phyloP scores from a whole-genome alignment of 2,113 vertebrate genomes.

The Catharus minimus region DNA sequence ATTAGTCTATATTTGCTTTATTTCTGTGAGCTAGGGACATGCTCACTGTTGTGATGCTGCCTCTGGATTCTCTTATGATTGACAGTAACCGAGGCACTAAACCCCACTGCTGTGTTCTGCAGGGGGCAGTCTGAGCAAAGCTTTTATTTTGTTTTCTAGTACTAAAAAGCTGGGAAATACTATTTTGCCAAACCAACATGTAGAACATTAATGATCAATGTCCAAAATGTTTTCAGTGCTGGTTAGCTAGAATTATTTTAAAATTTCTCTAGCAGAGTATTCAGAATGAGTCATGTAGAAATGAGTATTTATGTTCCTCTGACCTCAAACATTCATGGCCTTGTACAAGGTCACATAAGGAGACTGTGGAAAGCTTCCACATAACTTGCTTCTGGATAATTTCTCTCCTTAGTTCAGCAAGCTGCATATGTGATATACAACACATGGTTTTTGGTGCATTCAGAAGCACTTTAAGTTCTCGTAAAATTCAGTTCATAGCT shows the following conservation, averaged over 20 bases:
- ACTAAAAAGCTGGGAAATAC: not conserved
- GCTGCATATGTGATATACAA: constrained; percentile 47
- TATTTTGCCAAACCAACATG: constrained; percentile 20
- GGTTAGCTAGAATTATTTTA: constrained; percentile 70
- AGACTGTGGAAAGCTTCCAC: constrained; percentile 80
- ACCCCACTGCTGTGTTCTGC: constrained; percentile 9
- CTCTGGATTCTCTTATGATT: not conserved
- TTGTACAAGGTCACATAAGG: constrained; percentile 80
- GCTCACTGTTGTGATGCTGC: not conserved
- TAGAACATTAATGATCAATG: constrained; percentile 14
- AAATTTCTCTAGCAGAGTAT: constrained; percentile 63
- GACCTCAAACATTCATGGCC: constrained; percentile 79
- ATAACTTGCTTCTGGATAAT: constrained; percentile 68
- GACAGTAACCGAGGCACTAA: not conserved
- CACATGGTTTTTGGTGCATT: constrained; percentile 55
- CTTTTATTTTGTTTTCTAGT: constrained; percentile 23
- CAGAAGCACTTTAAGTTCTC: constrained; percentile 41
- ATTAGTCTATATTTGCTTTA: not conserved
- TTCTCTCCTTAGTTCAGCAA: constrained; percentile 54
- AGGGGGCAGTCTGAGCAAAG: constrained; percentile 63
- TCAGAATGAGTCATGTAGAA: constrained; percentile 71
- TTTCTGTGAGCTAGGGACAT: not conserved
- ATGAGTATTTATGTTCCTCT: constrained; percentile 73
- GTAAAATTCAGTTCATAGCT: constrained; percentile 48
- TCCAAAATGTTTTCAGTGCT: constrained; percentile 62